phyloP scores from a whole-genome alignment of 2,888 invertebrate species.

The Cerceris rybyensis region DNA sequence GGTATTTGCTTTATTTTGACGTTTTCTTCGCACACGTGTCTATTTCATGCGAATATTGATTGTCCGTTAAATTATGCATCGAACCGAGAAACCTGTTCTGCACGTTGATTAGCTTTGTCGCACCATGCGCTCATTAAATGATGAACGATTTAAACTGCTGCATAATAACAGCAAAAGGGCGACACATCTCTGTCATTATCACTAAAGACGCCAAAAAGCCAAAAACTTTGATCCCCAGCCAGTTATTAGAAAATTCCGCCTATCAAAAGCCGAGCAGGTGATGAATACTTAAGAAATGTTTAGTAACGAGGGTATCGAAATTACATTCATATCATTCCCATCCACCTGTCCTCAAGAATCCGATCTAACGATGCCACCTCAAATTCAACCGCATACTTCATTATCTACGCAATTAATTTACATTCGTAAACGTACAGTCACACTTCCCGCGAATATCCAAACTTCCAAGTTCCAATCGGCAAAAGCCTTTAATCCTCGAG shows the following conservation, averaged over 20 bases:
- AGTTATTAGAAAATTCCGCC: slow-evolving; percentile 48
- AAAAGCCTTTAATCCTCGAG: neutral
- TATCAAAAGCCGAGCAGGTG: slow-evolving; percentile 41
- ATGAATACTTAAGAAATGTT: slow-evolving; percentile 47
- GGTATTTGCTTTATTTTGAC: no score
- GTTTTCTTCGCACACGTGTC: no score
- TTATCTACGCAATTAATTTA: neutral
- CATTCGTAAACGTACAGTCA: neutral
- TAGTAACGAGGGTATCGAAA: slow-evolving; percentile 58
- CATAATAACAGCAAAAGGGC: slow-evolving; percentile 26
- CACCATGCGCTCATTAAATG: slow-evolving; percentile 34
- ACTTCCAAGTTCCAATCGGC: no score
- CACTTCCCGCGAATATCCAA: no score
- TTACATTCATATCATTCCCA: slow-evolving; percentile 36
- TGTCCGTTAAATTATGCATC: neutral
- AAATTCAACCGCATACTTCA: no score
- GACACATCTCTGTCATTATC: slow-evolving; percentile 29
- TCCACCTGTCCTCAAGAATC: slow-evolving; percentile 36
- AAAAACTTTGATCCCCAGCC: slow-evolving; percentile 31
- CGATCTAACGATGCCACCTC: slow-evolving; percentile 33
- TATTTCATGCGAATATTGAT: no score
- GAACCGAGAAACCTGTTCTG: neutral
- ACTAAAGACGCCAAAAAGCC: slow-evolving; percentile 31
- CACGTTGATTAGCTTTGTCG: slow-evolving; percentile 20
- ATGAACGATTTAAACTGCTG: slow-evolving; percentile 28